Evolutionary conservation across 2,888 invertebrate genomes (phyloP).

Genomic region (Diploptera punctata): DNA sequence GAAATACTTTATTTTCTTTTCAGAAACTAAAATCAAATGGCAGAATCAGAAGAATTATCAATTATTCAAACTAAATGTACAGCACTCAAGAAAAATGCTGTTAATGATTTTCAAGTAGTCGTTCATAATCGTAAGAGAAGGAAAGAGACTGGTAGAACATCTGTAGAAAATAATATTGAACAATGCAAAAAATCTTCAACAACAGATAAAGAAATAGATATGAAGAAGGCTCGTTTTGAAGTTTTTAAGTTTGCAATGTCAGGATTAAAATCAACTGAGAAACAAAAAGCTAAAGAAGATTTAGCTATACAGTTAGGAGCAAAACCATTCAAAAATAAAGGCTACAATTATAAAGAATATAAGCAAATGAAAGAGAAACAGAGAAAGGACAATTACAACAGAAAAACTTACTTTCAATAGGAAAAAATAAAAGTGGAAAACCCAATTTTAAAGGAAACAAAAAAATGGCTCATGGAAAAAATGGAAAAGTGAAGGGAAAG

Average conservation of each 20-base stretch:
- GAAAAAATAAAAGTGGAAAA: constrained; percentile 67
- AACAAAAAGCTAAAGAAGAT: constrained; percentile 79
- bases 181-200: neutral
- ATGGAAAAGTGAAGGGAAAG: constrained; percentile 58
- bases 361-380: constrained; percentile 63
- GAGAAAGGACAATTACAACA: constrained; percentile 57
- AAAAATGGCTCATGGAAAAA: constrained; percentile 52
- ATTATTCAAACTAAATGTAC: constrained; percentile 29
- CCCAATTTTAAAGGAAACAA: constrained; percentile 62
- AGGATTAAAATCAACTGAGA: constrained; percentile 72
- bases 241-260: constrained; percentile 84
- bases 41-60: neutral
- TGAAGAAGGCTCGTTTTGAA: constrained; percentile 80
- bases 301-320: constrained; percentile 84
- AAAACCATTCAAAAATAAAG: constrained; percentile 73
- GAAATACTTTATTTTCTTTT: neutral
- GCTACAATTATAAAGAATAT: constrained; percentile 76
- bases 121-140: constrained; percentile 62
- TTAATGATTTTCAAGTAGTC: constrained; percentile 57
- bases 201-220: constrained; percentile 64
- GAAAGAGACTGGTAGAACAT: constrained; percentile 6
- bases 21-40: neutral
- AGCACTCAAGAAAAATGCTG: neutral
- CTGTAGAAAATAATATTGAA: neutral
- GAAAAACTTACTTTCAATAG: constrained; percentile 48